These are phyloP conservation scores for Thomomys bottae DNA, from an alignment of 2,113 vertebrate species.

Conservation along the genomic window DNA sequence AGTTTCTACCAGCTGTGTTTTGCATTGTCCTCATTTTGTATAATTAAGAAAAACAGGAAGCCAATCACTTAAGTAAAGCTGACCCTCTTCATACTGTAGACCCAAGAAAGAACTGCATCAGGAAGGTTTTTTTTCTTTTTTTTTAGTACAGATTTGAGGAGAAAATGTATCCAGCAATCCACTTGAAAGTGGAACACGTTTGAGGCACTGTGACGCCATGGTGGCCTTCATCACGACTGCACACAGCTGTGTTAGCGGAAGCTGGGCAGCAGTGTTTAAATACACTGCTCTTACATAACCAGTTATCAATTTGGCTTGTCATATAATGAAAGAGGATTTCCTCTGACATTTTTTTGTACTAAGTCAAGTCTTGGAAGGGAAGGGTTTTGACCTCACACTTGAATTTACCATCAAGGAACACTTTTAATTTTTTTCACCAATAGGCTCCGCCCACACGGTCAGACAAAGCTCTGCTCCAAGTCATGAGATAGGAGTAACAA, in stretches of 20 bases:
- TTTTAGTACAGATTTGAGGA: constrained; percentile 69
- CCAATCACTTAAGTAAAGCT: constrained; percentile 82
- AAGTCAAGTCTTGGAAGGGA: background rate
- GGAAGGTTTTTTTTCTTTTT: constrained; percentile 72
- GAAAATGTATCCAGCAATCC: constrained; percentile 61
- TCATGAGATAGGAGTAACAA: no score
- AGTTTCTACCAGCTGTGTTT: constrained; percentile 83
- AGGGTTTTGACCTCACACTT: background rate
- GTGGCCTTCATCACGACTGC: constrained; percentile 49
- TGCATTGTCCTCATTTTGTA: constrained; percentile 87
- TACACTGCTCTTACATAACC: constrained; percentile 26
- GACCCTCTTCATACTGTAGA: constrained; percentile 77
- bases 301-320: constrained; percentile 20
- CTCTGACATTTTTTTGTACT: constrained; percentile 17
- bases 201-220: constrained; percentile 33
- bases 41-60: constrained; percentile 88
- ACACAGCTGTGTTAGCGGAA: constrained; percentile 68
- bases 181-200: constrained; percentile 61
- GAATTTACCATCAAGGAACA: no score
- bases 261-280: background rate
- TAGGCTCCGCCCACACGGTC: background rate
- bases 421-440: background rate
- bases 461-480: background rate
- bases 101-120: constrained; percentile 62
- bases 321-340: constrained; percentile 54